phyloP scores from a whole-genome alignment of 2,797 vertebrate genomes.

The Monodelphis domestica region DNA sequence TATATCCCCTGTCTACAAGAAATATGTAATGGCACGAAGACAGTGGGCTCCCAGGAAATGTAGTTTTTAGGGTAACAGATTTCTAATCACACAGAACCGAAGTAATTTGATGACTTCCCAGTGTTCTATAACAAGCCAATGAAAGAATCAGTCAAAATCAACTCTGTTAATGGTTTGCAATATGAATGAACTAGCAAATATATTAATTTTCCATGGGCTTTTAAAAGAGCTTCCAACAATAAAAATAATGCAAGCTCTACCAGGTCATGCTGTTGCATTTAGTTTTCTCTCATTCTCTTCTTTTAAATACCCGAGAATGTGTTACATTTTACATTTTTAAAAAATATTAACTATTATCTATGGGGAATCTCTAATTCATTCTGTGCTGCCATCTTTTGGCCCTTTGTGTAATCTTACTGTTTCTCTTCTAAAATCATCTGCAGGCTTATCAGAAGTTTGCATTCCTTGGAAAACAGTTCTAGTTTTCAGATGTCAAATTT shows the following conservation, averaged over 20 bases:
- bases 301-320: no score
- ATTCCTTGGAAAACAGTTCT: constrained; percentile 18
- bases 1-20: no score
- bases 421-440: constrained; percentile 44
- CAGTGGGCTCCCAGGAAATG: no score
- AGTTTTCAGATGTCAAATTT: background rate
- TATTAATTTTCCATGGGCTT: background rate
- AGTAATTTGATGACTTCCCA: background rate
- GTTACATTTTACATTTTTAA: constrained; percentile 6
- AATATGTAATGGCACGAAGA: no score
- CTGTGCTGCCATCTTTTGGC: constrained; percentile 85
- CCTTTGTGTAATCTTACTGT: constrained; percentile 56
- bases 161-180: background rate
- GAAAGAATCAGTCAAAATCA: background rate
- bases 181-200: background rate
- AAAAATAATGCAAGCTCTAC: background rate
- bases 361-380: constrained; percentile 66
- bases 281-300: background rate
- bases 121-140: background rate
- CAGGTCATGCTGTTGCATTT: background rate
- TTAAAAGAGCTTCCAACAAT: background rate
- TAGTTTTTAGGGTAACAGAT: no score
- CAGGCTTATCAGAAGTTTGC: constrained; percentile 20
- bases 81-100: no score
- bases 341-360: background rate